phyloP scores from a whole-genome alignment of 1,140 invertebrate species.

The Neotoxoptera formosana region DNA sequence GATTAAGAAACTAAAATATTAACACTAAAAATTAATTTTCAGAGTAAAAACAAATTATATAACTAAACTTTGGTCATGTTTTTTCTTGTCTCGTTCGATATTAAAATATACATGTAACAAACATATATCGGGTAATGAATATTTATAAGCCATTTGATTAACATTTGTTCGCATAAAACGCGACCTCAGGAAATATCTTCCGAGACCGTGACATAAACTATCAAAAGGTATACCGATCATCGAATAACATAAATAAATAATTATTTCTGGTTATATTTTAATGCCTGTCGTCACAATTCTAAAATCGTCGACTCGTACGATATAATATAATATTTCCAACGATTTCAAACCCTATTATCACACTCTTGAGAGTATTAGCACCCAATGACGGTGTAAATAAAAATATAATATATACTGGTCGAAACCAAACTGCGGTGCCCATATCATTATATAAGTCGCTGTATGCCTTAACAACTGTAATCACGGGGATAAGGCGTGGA shows the following conservation, averaged over 20 bases:
- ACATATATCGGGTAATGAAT: not conserved
- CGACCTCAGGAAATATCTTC: too few species aligned
- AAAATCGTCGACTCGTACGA: too few species aligned
- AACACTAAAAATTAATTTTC: not conserved
- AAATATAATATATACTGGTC: too few species aligned
- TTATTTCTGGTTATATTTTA: too few species aligned
- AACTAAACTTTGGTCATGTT: not conserved
- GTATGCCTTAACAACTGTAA: not conserved
- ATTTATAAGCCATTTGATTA: not conserved
- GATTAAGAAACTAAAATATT: slow-evolving; percentile 11
- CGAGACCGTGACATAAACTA: not conserved
- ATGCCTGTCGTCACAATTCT: too few species aligned
- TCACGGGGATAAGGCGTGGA: not conserved
- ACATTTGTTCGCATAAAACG: not conserved
- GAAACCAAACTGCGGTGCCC: not conserved
- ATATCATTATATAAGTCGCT: not conserved
- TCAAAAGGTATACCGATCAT: too few species aligned
- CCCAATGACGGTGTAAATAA: too few species aligned
- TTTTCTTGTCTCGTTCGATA: not conserved
- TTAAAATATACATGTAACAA: not conserved
- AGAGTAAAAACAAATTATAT: not conserved
- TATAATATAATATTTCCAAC: not conserved
- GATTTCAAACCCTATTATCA: not conserved
- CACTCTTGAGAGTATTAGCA: too few species aligned
- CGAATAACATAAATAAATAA: too few species aligned